These are phyloP conservation scores for Papilio protenor DNA, from an alignment of 2,888 invertebrate genomes.

Conservation along the genomic window DNA sequence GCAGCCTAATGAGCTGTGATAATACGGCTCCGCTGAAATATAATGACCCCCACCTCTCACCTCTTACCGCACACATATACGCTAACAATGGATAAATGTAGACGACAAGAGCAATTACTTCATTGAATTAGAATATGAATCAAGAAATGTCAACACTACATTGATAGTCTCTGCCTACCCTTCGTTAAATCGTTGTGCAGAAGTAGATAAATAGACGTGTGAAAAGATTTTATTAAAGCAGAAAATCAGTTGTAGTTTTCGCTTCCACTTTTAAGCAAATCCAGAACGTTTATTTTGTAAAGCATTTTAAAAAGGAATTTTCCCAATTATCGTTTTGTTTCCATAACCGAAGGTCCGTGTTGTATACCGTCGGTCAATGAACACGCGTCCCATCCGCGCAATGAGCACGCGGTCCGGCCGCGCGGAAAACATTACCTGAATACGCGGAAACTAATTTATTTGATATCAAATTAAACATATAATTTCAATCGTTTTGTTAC, in stretches of 20 bases:
- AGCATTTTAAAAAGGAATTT: constrained; percentile 21
- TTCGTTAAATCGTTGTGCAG: too few relatives aligned
- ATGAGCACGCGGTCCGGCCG: background rate
- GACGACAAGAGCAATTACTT: background rate
- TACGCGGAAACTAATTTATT: constrained; percentile 11
- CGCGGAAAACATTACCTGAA: background rate
- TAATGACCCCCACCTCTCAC: background rate
- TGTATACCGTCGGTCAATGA: background rate
- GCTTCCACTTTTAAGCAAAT: background rate
- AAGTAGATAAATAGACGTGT: background rate
- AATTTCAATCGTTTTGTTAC: constrained; percentile 3
- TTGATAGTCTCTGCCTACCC: background rate
- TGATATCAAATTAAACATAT: constrained; percentile 11
- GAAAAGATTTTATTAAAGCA: background rate
- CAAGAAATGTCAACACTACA: background rate
- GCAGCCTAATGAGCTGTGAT: constrained; percentile 27
- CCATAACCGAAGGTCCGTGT: background rate
- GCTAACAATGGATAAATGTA: background rate
- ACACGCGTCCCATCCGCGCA: background rate
- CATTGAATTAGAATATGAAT: background rate
- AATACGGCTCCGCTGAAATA: constrained; percentile 30
- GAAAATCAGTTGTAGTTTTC: background rate
- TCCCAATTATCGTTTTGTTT: background rate
- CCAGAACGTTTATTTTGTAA: background rate
- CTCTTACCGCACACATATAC: background rate